Percentiles rank a stretch among this genome's conserved stretches.
These are phyloP conservation scores for Heteromormyrus szaboi DNA, from an alignment of 2,797 vertebrate genomes.

Conservation along the genomic window DNA sequence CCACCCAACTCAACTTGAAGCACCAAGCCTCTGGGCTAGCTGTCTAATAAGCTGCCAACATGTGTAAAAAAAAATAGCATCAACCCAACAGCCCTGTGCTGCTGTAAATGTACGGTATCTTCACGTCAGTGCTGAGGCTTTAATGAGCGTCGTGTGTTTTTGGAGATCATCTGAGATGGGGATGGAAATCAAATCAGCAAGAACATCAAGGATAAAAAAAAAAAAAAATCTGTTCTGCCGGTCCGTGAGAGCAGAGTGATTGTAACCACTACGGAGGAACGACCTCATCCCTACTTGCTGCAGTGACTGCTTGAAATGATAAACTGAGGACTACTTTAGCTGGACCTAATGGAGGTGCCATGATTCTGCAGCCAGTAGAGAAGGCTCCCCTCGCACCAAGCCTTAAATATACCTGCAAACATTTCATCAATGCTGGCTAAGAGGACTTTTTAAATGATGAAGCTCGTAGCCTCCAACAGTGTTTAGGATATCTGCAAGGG, in stretches of 20 bases:
- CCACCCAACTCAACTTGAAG: neutral
- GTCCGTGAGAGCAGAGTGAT: neutral
- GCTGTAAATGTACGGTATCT: neutral
- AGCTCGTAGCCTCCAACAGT: neutral
- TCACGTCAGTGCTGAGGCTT: neutral
- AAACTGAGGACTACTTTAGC: neutral
- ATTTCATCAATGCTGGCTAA: neutral
- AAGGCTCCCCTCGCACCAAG: neutral
- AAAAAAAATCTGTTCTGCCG: neutral
- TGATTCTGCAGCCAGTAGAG: neutral
- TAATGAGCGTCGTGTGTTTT: neutral
- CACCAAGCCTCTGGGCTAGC: neutral
- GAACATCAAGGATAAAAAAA: neutral
- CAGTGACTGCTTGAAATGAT: neutral
- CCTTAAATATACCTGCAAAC: neutral
- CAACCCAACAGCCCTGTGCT: neutral
- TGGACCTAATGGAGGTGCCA: conserved; percentile 10
- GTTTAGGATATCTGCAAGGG: neutral
- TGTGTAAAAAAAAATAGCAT: neutral
- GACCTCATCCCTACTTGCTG: conserved; percentile 3
- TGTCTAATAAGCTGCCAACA: neutral
- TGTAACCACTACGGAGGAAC: neutral
- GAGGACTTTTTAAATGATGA: neutral
- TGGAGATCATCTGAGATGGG: neutral
- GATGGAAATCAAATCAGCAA: neutral